Base-by-base conservation (phyloP, 2,888 invertebrate genomes). In the Agriotes lineatus region DNA sequence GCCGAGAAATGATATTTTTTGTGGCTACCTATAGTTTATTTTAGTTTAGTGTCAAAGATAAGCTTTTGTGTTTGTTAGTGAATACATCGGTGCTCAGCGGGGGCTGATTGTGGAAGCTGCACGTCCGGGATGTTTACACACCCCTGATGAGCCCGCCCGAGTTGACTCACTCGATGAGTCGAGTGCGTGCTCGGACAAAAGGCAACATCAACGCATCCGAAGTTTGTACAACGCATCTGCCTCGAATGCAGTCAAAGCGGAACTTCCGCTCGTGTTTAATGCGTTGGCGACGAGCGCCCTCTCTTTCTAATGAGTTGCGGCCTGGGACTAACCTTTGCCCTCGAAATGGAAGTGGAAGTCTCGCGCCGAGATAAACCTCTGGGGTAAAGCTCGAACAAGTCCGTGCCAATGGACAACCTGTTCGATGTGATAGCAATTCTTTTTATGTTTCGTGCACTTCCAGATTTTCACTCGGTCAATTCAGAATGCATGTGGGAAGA, bases 161-260 rank as follows among this genome's bases (percentile, higher is more conserved):
- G 81, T 82, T 82, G 81, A 81, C 81, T 81, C 77, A 79, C 79
- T 78, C 79, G 81, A 81, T 81, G 81, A 82, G 78, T 80, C 77
- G 78, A 79, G 81, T 82, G 81, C 81, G 81, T 82, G 82, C 80
- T 76, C 66, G 76, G 77, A 82, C 80, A 81, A 82, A 82, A 81
- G 81, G 77, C 79, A 80, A 80, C 81, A 80, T 80, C 75, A 77
- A 78, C 72, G 67, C 72, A 70, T 63, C 57, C 59, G 64, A 63
- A 69, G 70, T 72, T 73, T 70, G 63, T 73, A 68, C 60, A 72
- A 71, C 67, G 68, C 71, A 72, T 72, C 74, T 71, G 66, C 44
- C 60, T 58, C 68, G 44, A 66, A 69, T 73, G 66, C 72, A 71
- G 44, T 65, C 65, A 30, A 58, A 57, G 67, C 61, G 42, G 16